Evolutionary conservation across 2,888 invertebrate genomes (phyloP), one percentile per base, ranked within the genome.

Genomic region (Lampropteryx suffumata): DNA sequence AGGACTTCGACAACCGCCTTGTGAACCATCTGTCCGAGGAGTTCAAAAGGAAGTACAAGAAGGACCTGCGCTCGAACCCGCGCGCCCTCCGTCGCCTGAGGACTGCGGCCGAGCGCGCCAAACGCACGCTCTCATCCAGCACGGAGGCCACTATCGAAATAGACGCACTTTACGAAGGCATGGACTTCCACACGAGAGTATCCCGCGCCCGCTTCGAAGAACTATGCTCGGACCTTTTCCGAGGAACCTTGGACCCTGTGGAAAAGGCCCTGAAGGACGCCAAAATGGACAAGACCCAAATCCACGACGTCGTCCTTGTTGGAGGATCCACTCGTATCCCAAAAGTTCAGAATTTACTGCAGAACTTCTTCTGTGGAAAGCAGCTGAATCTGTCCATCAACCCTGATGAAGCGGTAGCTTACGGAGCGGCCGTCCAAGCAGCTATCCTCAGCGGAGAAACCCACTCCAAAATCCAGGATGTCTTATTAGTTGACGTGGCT

Each of bases 311-410:
- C 1, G 95, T 95, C 0, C 82, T 95, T 13, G 95, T 95, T 36
- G 12, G 95, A 7, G 95, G 94, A 9, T 94, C 94, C 0, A 95
- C 93, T 0, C 91, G 94, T 40, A 95, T 95, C 46, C 95, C 95
- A 0, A 95, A 94, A 74, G 92, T 95, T 33, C 94, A 94, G 76
- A 92, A 85, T 55, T 78, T 95, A 61, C 80, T 95, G 17, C 92
- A 93, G 76, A 93, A 30, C 45, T 53, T 53, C 36, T 53, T 53
- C 45, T 53, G 93, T 67, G 93, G 93, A 3, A 94, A 94, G 76
- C 84, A 89, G 14, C 79, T 53, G 36, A 53, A 53, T 27, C 44
- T 53, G 8, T 53, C 53, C 10, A 55, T 55, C 42, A 51, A 51
- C 24, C 51, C 55, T 2, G 55, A 95, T 63, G 94, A 95, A 70